These are phyloP conservation scores for Etheostoma nigrum DNA, from an alignment of 2,797 vertebrate genomes.

Conservation along the genomic window DNA sequence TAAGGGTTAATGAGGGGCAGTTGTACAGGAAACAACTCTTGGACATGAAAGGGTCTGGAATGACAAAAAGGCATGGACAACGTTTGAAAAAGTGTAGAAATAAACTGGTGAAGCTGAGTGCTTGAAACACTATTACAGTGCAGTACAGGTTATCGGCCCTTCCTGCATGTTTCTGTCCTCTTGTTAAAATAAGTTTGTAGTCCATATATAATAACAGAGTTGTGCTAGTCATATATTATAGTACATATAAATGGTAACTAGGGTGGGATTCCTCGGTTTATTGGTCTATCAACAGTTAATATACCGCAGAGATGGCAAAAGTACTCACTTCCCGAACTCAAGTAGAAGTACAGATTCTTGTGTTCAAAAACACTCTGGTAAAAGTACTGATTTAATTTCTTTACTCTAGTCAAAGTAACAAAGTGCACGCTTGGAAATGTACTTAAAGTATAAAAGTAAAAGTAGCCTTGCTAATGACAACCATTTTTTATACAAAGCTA, in stretches of 20 bases:
- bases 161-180: neutral
- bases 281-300: slow-evolving; percentile 7
- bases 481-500: too few species aligned
- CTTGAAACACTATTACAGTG: neutral
- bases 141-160: neutral
- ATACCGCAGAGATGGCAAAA: neutral
- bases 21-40: neutral
- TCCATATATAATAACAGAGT: neutral
- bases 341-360: too few species aligned
- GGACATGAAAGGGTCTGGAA: neutral
- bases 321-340: too few species aligned
- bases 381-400: too few species aligned
- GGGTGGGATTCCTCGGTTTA: neutral
- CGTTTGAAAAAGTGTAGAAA: neutral
- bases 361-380: too few species aligned
- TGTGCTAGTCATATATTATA: neutral
- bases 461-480: too few species aligned
- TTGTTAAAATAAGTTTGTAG: slow-evolving; percentile 9
- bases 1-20: neutral
- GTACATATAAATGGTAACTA: neutral
- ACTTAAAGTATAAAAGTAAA: too few species aligned
- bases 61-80: neutral
- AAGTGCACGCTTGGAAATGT: too few species aligned
- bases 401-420: too few species aligned
- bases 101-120: neutral